Base-by-base conservation (phyloP, 2,888 invertebrate genomes). In the Melieria crassipennis region DNA sequence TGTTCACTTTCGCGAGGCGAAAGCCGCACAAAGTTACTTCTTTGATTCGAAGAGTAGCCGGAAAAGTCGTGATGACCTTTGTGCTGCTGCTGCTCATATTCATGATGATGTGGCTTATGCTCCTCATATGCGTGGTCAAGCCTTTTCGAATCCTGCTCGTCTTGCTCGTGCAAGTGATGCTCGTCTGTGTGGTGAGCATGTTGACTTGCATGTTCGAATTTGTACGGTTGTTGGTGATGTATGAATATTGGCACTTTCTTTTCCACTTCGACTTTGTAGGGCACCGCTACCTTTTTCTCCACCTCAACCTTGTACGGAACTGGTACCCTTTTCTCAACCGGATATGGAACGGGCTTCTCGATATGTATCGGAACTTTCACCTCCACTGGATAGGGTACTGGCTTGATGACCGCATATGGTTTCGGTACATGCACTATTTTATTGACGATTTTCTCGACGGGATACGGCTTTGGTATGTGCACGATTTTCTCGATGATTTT, bases 381-480 rank as follows among this genome's bases (percentile, higher is more conserved):
- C 62, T 78, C 83, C 0, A 83, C 79, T 0, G 85, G 85, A 77
- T 85, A 80, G 11, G 88, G 89, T n/a, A 90, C 88, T 80, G 86
- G 88, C 30, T 86, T 88, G 3, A 81, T 74, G 85, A 90, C 89
- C 1, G 90, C 89, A 77, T 82, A 83, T 58, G 83, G 88, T 76
- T 89, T 89, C 42, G 90, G 90, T 73, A 89, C 89, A 61, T 89
- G 89, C 45, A 90, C 88, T 11, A 84, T 75, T 78, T 83, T 83
- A 66, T 84, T 84, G 58, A 83, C 80, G 75, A 90, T 87, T 69
- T 90, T 90, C 81, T 89, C 87, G 5, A 90, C 89, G 0, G 90
- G 89, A 77, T 82, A 83, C 7, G 83, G 88, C 75, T 89, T 89
- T 11, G 90, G 90, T 73, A 89, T 89, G 62, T 90, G 90, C 16